These are phyloP conservation scores for Tychaedon coryphoeus DNA, from an alignment of 2,113 vertebrate species.

Conservation along the genomic window DNA sequence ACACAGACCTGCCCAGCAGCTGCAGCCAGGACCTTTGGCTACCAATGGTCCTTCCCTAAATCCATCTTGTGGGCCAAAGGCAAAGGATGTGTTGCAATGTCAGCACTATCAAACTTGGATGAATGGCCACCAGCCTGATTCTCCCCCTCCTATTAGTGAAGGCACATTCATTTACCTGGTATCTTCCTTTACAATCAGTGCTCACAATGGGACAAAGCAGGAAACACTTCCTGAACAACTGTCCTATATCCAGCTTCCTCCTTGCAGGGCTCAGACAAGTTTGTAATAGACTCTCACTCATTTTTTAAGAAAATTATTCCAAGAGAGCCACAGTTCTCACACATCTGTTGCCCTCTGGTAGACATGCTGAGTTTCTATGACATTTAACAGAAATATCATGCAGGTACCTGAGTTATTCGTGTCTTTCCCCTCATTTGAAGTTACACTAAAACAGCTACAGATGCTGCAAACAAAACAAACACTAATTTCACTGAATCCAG, in stretches of 20 bases:
- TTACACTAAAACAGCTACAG: neutral
- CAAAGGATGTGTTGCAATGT: rapidly evolving
- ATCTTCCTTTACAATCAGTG: neutral
- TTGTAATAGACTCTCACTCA: neutral
- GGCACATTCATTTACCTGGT: neutral
- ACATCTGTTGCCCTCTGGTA: neutral
- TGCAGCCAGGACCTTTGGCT: neutral
- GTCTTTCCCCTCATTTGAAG: neutral
- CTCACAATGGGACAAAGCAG: neutral
- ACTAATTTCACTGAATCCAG: neutral
- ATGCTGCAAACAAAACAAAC: neutral
- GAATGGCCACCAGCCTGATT: rapidly evolving
- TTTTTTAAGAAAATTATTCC: neutral
- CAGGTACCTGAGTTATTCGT: neutral
- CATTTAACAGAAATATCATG: neutral
- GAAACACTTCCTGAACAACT: neutral
- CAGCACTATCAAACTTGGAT: neutral
- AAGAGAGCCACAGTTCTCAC: neutral
- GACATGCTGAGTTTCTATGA: neutral
- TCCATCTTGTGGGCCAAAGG: neutral
- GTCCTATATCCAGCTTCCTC: neutral
- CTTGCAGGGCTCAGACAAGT: neutral
- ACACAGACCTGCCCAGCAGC: neutral
- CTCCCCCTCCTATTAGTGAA: rapidly evolving
- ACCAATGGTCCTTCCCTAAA: neutral